Conservation (phyloP, 2,797 vertebrate genomes). For the Enteromius treurensis region DNA sequence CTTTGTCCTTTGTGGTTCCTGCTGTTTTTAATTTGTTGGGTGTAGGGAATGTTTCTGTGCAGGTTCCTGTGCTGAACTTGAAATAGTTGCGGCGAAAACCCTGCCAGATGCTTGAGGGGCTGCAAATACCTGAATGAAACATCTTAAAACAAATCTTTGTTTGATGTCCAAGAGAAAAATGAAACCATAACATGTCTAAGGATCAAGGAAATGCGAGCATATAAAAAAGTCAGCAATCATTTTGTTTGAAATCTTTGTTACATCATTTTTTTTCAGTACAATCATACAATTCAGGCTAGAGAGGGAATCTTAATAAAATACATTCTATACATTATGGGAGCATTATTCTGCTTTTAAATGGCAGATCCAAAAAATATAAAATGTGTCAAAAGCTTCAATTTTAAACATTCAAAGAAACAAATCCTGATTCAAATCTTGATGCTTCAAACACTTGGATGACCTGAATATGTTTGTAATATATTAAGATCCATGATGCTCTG, state of each 20-base stretch:
- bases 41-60: conserved; percentile 8
- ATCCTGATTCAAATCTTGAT: neutral
- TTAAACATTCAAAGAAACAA: neutral
- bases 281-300: neutral
- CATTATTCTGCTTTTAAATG: neutral
- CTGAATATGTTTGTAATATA: neutral
- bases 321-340: neutral
- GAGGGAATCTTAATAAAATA: neutral
- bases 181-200: conserved; percentile 33
- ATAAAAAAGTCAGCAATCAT: conserved; percentile 34
- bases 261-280: neutral
- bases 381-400: neutral
- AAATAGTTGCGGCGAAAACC: conserved; percentile 52
- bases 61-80: conserved; percentile 48
- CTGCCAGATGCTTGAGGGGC: conserved; percentile 56
- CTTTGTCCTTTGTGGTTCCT: conserved; percentile 11
- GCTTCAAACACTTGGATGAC: neutral
- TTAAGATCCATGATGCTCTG: neutral
- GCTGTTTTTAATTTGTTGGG: conserved; percentile 28
- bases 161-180: conserved; percentile 40
- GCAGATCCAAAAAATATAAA: too few relatives aligned
- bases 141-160: conserved; percentile 55
- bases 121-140: conserved; percentile 60
- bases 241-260: conserved; percentile 16
- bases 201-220: conserved; percentile 24